These are phyloP conservation scores for Clepsis dumicolana DNA, from an alignment of 2,888 invertebrate genomes.

Conservation along the genomic window DNA sequence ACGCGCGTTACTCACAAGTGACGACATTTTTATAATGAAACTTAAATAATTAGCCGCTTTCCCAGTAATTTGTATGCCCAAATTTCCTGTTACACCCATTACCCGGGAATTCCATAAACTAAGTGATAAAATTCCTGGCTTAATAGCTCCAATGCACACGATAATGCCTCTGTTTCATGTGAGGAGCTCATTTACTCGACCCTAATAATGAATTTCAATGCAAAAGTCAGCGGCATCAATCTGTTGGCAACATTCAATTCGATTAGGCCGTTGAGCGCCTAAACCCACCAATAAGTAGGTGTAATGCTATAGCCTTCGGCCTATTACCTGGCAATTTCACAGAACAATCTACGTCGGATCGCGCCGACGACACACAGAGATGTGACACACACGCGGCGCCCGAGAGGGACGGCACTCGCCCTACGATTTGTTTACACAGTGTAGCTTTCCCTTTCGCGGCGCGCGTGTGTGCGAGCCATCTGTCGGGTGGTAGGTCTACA, in stretches of 20 bases:
- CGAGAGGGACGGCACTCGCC: conserved; percentile 78
- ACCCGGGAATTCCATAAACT: conserved; percentile 26
- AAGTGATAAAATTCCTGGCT: conserved; percentile 32
- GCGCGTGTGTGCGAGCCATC: conserved; percentile 79
- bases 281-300: conserved; percentile 83
- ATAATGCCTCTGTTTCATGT: conserved; percentile 32
- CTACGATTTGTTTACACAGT: conserved; percentile 84
- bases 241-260: conserved; percentile 76
- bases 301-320: conserved; percentile 83
- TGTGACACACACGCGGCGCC: conserved; percentile 77
- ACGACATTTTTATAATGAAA: conserved; percentile 12
- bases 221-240: conserved; percentile 60
- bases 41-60: conserved; percentile 31
- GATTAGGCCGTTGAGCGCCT: conserved; percentile 78
- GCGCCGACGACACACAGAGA: conserved; percentile 79
- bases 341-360: conserved; percentile 83
- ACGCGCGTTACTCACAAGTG: neutral
- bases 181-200: conserved; percentile 31
- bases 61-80: conserved; percentile 21
- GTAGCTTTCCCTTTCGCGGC: conserved; percentile 83
- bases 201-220: conserved; percentile 48
- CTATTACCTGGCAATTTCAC: conserved; percentile 87
- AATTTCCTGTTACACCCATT: conserved; percentile 36
- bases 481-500: conserved; percentile 73
- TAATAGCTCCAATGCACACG: conserved; percentile 33